These are phyloP conservation scores for Samia ricini DNA, from an alignment of 1,140 invertebrate species.

Conservation along the genomic window DNA sequence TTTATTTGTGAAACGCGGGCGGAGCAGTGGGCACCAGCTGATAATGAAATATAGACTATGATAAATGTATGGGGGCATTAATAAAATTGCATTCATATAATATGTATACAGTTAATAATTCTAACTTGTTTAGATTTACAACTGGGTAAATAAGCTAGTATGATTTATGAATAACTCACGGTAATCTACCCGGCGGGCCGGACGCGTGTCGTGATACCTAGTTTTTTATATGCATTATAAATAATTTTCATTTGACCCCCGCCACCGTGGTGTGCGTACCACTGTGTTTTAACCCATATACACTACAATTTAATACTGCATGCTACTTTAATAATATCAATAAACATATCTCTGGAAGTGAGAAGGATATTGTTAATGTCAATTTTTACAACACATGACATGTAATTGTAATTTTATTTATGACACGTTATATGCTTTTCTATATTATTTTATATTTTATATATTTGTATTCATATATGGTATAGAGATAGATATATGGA, in stretches of 20 bases:
- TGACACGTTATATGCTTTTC: not conserved
- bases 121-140: not conserved
- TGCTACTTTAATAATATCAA: not conserved
- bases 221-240: constrained; percentile 19
- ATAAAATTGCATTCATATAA: not conserved
- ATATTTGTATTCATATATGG: not conserved
- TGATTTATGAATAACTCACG: not conserved
- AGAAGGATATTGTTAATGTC: constrained; percentile 1
- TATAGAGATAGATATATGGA: not conserved
- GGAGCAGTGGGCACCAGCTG: too few relatives aligned
- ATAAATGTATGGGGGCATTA: too few relatives aligned
- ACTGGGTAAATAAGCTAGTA: not conserved
- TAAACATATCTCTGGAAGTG: not conserved
- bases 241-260: constrained; percentile 24
- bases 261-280: constrained; percentile 11
- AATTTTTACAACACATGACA: not conserved
- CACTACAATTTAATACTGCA: not conserved
- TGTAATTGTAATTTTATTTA: not conserved
- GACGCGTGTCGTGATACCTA: not conserved
- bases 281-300: constrained; percentile 5
- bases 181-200: not conserved
- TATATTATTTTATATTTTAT: not conserved
- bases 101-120: not conserved
- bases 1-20: too few relatives aligned
- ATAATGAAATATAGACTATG: too few relatives aligned